Evolutionary conservation across 2,113 vertebrate genomes (phyloP).

Genomic region (Conger conger): DNA sequence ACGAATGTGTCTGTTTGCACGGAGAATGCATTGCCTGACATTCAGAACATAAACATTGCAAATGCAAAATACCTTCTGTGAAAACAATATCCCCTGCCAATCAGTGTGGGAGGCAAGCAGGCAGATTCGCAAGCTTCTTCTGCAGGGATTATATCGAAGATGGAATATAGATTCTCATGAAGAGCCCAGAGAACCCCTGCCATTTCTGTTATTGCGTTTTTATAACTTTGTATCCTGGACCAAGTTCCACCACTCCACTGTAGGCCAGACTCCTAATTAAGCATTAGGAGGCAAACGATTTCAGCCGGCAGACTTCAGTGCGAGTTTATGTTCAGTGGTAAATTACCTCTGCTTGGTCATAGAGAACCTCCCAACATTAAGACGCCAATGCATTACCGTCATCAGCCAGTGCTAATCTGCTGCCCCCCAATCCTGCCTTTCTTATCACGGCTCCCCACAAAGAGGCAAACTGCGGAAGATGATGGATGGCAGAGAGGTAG

Average conservation of each 20-base stretch:
- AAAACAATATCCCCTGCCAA: not conserved
- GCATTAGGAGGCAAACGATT: not conserved
- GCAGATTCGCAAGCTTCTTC: not conserved
- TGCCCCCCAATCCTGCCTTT: not conserved
- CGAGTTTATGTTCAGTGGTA: not conserved
- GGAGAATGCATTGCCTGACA: not conserved
- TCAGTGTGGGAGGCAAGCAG: not conserved
- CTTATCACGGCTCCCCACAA: slow-evolving; percentile 15
- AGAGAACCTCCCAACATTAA: not conserved
- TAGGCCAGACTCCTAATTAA: not conserved
- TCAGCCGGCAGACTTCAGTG: not conserved
- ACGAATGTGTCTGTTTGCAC: not conserved
- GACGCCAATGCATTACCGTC: not conserved
- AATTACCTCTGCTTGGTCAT: not conserved
- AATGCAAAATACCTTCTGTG: not conserved
- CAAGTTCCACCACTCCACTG: not conserved
- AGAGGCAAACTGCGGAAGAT: slow-evolving; percentile 21
- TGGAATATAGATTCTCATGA: not conserved
- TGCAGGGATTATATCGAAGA: not conserved
- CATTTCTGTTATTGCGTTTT: not conserved
- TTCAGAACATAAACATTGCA: not conserved
- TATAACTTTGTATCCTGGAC: not conserved
- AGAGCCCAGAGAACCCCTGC: not conserved
- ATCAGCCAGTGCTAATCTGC: slow-evolving; percentile 5
- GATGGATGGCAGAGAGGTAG: slow-evolving; percentile 25